phyloP scores from a whole-genome alignment of 2,797 vertebrate species.

The Gallinago stenura region DNA sequence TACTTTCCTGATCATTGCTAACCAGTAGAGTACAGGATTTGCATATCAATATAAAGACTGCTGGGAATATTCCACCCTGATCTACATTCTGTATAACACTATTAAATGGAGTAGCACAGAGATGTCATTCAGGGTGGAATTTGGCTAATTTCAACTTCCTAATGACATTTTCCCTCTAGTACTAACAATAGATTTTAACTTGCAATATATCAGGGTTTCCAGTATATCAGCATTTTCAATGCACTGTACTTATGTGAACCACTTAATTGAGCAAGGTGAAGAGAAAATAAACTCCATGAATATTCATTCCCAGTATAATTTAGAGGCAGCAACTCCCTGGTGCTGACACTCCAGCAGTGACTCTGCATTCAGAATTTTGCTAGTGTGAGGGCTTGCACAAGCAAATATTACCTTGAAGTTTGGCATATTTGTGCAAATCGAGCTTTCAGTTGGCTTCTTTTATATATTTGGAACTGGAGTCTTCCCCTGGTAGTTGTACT shows the following conservation, averaged over 20 bases:
- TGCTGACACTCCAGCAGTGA: background rate
- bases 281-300: slow-evolving; percentile 65
- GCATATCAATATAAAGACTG: slow-evolving; percentile 62
- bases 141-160: slow-evolving; percentile 69
- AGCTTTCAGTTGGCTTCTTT: background rate
- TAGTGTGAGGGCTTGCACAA: background rate
- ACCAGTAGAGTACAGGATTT: slow-evolving; percentile 51
- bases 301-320: slow-evolving; percentile 56
- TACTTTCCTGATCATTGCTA: slow-evolving; percentile 48
- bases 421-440: background rate
- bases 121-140: slow-evolving; percentile 53
- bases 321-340: background rate
- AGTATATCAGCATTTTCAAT: slow-evolving; percentile 31
- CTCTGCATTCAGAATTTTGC: background rate
- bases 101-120: slow-evolving; percentile 28
- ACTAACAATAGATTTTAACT: slow-evolving; percentile 50
- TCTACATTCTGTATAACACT: slow-evolving; percentile 30
- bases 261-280: slow-evolving; percentile 64
- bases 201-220: slow-evolving; percentile 41
- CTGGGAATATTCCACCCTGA: slow-evolving; percentile 65
- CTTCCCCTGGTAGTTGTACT: background rate
- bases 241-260: slow-evolving; percentile 18
- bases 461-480: background rate
- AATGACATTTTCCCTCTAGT: slow-evolving; percentile 42
- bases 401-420: background rate